Conservation (phyloP, 2,888 invertebrate genomes). For the Parapristionchus giblindavisi region DNA sequence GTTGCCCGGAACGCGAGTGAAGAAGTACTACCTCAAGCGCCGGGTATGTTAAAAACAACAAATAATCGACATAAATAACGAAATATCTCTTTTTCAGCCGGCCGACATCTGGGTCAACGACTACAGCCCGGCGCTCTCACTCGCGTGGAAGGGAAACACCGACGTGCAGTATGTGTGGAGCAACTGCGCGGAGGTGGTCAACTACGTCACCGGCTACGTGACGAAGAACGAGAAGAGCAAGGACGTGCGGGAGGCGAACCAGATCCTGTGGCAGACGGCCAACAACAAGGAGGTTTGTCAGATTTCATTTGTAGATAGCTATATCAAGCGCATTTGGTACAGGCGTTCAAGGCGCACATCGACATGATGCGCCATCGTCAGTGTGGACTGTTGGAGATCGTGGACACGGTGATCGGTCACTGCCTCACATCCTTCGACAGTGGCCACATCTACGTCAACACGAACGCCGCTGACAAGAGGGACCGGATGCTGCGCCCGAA, state of each 20-base stretch:
- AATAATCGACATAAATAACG: neutral
- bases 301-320: neutral
- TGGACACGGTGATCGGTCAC: constrained; percentile 7
- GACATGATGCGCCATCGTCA: neutral
- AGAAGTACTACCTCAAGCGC: neutral
- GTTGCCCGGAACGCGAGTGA: neutral
- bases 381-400: constrained; percentile 4
- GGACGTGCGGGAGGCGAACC: neutral
- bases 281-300: neutral
- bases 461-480: neutral
- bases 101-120: constrained; percentile 32
- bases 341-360: constrained; percentile 11
- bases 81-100: neutral
- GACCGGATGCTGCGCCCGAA: constrained; percentile 6
- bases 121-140: constrained; percentile 22
- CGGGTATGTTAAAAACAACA: neutral
- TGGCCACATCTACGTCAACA: neutral
- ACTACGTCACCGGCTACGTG: constrained; percentile 22
- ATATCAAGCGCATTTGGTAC: neutral
- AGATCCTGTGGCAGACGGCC: neutral
- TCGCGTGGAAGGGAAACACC: constrained; percentile 29
- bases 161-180: constrained; percentile 36
- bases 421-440: neutral
- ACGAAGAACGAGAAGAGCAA: constrained; percentile 20
- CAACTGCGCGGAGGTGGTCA: neutral